phyloP scores from a whole-genome alignment of 1,140 invertebrate species.

The Maconellicoccus hirsutus region DNA sequence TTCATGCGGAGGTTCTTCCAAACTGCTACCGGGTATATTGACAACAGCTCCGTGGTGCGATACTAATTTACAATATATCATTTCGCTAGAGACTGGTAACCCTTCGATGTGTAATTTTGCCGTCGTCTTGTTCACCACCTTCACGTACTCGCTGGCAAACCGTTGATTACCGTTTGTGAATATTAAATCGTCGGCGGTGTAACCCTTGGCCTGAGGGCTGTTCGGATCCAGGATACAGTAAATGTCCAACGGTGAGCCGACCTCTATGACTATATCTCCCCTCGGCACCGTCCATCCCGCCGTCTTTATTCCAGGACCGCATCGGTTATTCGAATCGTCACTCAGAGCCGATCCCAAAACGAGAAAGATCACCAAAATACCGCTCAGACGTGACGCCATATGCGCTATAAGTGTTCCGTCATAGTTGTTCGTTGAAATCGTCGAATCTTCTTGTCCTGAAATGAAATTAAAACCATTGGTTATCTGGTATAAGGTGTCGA shows the following conservation, averaged over 20 bases:
- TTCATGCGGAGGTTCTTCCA: slow-evolving; percentile 27
- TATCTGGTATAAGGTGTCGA: no score
- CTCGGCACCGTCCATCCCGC: slow-evolving; percentile 36
- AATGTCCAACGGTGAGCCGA: slow-evolving; percentile 39
- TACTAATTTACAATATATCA: slow-evolving; percentile 37
- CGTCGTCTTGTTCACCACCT: slow-evolving; percentile 41
- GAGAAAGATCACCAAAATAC: no score
- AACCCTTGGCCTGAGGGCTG: slow-evolving; percentile 32
- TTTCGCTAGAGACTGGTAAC: slow-evolving; percentile 36
- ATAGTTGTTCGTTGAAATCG: no score
- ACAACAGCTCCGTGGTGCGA: no score
- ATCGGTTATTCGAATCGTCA: no score
- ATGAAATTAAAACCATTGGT: no score
- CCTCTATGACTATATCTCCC: slow-evolving; percentile 41
- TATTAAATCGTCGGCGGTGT: slow-evolving; percentile 37
- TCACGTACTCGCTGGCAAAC: slow-evolving; percentile 38
- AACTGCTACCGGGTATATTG: neutral
- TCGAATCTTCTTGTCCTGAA: no score
- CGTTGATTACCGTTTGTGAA: slow-evolving; percentile 37
- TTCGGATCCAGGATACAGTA: slow-evolving; percentile 39
- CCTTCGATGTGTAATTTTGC: slow-evolving; percentile 36
- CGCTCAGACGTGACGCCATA: no score
- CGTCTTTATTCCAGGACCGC: neutral
- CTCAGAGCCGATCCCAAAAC: no score
- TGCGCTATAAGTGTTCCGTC: no score